These are phyloP conservation scores for Spicauda simplicius DNA, from an alignment of 2,888 invertebrate genomes.

Conservation along the genomic window DNA sequence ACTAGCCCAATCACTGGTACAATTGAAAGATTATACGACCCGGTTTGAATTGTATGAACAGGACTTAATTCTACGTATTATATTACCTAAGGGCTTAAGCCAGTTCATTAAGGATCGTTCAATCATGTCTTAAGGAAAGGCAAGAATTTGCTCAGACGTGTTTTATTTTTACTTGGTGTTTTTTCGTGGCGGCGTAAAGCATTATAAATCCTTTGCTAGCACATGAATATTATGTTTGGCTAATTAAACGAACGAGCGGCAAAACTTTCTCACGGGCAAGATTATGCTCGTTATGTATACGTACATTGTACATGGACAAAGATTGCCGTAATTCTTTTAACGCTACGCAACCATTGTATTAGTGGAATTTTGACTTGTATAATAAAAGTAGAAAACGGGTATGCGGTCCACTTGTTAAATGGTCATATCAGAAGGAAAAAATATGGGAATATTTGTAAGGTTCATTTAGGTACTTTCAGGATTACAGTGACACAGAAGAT, in stretches of 20 bases:
- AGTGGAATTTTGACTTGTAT: not conserved
- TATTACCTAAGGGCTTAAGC: slow-evolving; percentile 67
- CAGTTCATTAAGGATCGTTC: slow-evolving; percentile 74
- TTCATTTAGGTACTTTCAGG: too few relatives aligned
- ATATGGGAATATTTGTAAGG: too few relatives aligned
- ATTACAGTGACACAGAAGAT: too few relatives aligned
- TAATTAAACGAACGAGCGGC: slow-evolving; percentile 34
- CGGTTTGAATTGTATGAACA: slow-evolving; percentile 52
- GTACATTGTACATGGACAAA: slow-evolving; percentile 12
- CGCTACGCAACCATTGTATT: not conserved
- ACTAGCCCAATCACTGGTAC: slow-evolving; percentile 47
- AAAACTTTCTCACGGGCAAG: slow-evolving; percentile 33
- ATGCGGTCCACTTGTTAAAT: too few relatives aligned
- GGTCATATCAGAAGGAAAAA: too few relatives aligned
- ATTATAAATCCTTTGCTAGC: slow-evolving; percentile 38
- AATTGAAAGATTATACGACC: slow-evolving; percentile 53
- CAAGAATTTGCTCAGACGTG: slow-evolving; percentile 45
- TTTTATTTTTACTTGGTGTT: slow-evolving; percentile 46
- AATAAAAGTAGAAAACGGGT: not conserved
- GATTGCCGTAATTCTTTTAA: slow-evolving; percentile 15
- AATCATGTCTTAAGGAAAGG: slow-evolving; percentile 67
- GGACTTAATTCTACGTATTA: slow-evolving; percentile 60
- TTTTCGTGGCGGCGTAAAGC: slow-evolving; percentile 41
- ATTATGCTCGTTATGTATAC: slow-evolving; percentile 23
- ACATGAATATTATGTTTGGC: slow-evolving; percentile 37